These are phyloP conservation scores for Gorsachius goisagi DNA, from an alignment of 2,113 vertebrate species.

Conservation along the genomic window DNA sequence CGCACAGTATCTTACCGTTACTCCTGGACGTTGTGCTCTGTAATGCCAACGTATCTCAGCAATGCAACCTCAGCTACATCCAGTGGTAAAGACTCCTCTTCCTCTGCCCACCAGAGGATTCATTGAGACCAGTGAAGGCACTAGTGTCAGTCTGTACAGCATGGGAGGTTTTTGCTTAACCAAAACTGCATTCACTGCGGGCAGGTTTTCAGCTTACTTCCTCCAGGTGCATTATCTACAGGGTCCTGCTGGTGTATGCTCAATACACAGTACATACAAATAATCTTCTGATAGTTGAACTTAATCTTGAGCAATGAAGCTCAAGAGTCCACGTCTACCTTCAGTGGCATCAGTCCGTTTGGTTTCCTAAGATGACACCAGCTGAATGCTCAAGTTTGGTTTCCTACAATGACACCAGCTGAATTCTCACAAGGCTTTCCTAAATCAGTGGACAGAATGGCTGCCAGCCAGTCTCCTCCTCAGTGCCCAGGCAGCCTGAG, in stretches of 20 bases:
- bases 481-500: not conserved
- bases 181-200: not conserved
- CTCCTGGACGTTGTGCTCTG: not conserved
- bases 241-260: not conserved
- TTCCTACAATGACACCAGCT: not conserved
- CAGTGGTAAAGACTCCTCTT: not conserved
- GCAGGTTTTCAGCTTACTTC: not conserved
- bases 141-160: not conserved
- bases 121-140: not conserved
- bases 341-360: not conserved
- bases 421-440: not conserved
- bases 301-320: not conserved
- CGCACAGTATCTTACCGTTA: not conserved
- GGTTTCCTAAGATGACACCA: not conserved
- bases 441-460: rapidly evolving
- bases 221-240: not conserved
- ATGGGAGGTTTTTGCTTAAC: not conserved
- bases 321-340: not conserved
- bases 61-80: not conserved
- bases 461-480: not conserved
- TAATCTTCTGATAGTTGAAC: not conserved
- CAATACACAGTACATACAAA: not conserved
- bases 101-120: not conserved
- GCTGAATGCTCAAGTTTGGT: not conserved
- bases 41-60: not conserved